Conservation (phyloP, 2,888 invertebrate species). For the Orgyia antiqua region DNA sequence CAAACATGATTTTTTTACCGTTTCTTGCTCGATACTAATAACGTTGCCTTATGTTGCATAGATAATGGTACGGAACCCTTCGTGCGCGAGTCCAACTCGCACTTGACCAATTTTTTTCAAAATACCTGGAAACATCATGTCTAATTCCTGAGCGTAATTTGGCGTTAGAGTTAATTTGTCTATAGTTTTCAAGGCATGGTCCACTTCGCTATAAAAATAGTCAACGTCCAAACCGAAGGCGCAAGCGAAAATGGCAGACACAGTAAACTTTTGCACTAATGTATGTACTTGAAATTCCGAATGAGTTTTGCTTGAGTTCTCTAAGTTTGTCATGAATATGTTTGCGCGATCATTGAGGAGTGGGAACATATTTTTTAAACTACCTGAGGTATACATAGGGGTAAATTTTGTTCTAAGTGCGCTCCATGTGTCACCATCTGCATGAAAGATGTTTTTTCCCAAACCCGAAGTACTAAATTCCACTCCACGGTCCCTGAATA, state of each 20-base stretch:
- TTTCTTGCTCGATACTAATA: no score
- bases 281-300: background rate
- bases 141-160: conserved; percentile 25
- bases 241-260: conserved; percentile 1
- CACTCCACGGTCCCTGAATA: conserved; percentile 41
- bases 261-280: conserved; percentile 1
- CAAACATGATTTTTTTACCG: no score
- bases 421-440: conserved; percentile 43
- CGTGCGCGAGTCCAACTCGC: no score
- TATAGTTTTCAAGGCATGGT: conserved; percentile 7
- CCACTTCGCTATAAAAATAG: background rate
- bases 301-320: conserved; percentile 7
- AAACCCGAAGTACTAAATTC: conserved; percentile 39
- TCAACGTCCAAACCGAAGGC: conserved; percentile 1
- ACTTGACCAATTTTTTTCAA: no score
- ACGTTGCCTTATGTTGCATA: no score
- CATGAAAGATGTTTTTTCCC: conserved; percentile 43
- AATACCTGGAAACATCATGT: conserved; percentile 43
- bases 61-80: no score
- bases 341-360: conserved; percentile 37
- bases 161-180: conserved; percentile 18
- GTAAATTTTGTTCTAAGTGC: conserved; percentile 39
- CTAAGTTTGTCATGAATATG: conserved; percentile 29
- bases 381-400: conserved; percentile 48
- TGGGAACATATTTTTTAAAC: conserved; percentile 50